phyloP scores from a whole-genome alignment of 1,140 invertebrate genomes.

The Cydia amplana region DNA sequence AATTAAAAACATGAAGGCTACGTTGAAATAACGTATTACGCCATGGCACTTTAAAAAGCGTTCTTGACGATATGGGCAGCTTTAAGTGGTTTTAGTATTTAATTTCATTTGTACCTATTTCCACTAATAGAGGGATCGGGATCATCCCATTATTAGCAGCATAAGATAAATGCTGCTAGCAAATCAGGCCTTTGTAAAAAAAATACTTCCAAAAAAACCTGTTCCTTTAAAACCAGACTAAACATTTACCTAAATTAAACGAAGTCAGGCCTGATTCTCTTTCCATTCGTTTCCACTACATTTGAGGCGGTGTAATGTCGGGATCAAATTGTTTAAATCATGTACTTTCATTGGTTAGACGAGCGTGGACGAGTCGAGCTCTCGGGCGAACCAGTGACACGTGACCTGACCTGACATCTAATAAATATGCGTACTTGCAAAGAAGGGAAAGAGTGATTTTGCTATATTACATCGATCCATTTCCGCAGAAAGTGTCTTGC shows the following conservation, averaged over 20 bases:
- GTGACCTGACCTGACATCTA: background rate
- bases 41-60: no score
- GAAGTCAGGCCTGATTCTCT: background rate
- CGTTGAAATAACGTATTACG: no score
- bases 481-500: no score
- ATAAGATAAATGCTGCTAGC: no score
- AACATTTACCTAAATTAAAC: background rate
- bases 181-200: background rate
- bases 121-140: no score
- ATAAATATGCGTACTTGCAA: no score
- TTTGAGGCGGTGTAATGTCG: slow-evolving; percentile 4
- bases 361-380: background rate
- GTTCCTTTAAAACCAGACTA: background rate
- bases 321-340: slow-evolving; percentile 13
- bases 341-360: background rate
- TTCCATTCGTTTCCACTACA: slow-evolving; percentile 3
- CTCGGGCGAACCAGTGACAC: background rate
- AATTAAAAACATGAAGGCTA: background rate
- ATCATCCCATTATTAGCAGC: no score
- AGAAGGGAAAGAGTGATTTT: no score
- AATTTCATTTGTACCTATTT: no score
- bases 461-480: no score
- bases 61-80: no score
- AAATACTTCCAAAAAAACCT: background rate
- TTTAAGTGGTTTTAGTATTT: no score